A percentile compares a stretch with the other conserved stretches of the same genome.
Evolutionary conservation across 2,113 vertebrate species (phyloP).

Genomic region (Columbina picui): DNA sequence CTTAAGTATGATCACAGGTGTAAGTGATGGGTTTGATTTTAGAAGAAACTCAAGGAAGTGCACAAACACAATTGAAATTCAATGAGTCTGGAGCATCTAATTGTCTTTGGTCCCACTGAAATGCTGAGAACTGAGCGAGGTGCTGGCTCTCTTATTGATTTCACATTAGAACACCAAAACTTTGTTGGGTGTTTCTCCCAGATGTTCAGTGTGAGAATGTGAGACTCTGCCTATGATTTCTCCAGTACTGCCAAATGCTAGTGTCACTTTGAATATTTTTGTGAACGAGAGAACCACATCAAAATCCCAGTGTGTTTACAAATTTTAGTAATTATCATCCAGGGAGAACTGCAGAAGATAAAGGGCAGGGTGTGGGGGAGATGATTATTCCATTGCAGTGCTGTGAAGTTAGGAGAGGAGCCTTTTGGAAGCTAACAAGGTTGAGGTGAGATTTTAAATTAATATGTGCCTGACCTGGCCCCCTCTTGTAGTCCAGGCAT

Average conservation of each 20-base stretch:
- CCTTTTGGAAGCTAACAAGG: neutral
- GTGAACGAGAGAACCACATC: neutral
- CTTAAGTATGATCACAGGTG: slow-evolving; percentile 7
- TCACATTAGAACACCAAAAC: neutral
- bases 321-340: neutral
- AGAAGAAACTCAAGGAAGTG: neutral
- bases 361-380: fast-evolving
- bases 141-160: neutral
- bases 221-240: neutral
- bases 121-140: neutral
- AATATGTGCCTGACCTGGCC: neutral
- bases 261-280: neutral
- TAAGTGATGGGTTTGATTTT: neutral
- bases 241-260: neutral
- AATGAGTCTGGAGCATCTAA: neutral
- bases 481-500: neutral
- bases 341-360: neutral
- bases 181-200: neutral
- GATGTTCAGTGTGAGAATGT: neutral
- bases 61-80: slow-evolving; percentile 37
- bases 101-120: slow-evolving; percentile 20
- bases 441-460: neutral
- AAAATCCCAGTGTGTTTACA: neutral
- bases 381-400: neutral
- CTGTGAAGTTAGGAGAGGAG: neutral